Evolutionary conservation across 2,797 vertebrate genomes (phyloP), one percentile per base, ranked within the genome.

Genomic region (Gobio occitaniae): DNA sequence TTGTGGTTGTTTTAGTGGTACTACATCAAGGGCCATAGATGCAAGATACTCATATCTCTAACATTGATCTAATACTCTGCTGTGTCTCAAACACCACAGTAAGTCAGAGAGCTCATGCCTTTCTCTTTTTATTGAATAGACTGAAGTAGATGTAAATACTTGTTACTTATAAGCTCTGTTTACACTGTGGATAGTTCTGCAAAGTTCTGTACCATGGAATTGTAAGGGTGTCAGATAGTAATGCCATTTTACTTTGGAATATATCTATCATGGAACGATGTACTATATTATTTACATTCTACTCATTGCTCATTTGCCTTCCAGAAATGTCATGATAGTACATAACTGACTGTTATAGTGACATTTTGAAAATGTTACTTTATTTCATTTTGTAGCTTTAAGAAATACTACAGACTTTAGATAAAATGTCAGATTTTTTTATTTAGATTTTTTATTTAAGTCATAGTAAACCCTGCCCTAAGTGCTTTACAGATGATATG

Each of bases 1-100:
- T 83, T 78, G 85, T 86, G 85, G 85, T 72, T 44, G 59, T 65
- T 65, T 17, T 21, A 9, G n/a, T 38, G 80, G 17, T 48, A 83
- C 59, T 63, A 82, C 78, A 76, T 11, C 71, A 69, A 69, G 17
- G 17, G 1, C 47, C 16, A 1, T 19, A 41, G n/a, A 66, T 81
- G 13, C 29, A 12, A 10, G 1, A 61, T 29, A 15, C 3, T 13
- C 3, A 10, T 70, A 29, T 15, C 16, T 66, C 47, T 68, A 4
- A 71, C 10, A 70, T 59, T 12, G 7, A 54, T 59, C 50, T 29
- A 10, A 17, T 48, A 32, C 12, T 71, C 36, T 36, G 50, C n/a
- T 13, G 17, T 52, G 29, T 54, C 41, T 80, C 3, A 70, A 54
- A 68, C 32, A 80, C 32, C 50, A 38, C 5, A 76, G 17, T n/a